Evolutionary conservation across 2,113 vertebrate genomes (phyloP).

Genomic region (Petrocephalus microphthalmus): DNA sequence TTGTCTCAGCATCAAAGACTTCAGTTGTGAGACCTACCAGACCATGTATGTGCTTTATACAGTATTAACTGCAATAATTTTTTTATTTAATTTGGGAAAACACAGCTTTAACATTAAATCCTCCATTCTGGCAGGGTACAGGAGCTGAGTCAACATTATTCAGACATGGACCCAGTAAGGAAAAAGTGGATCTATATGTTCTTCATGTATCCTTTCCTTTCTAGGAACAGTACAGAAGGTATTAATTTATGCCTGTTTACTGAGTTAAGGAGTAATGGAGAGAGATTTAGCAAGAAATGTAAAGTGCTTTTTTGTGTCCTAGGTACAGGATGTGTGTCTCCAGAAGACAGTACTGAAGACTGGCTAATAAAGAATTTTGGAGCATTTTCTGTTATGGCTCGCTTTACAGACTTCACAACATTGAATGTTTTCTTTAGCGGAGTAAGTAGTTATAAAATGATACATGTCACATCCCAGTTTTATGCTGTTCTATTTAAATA

Average conservation of each 20-base stretch:
- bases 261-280: not conserved
- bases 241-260: not conserved
- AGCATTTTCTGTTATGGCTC: constrained; percentile 50
- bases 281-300: not conserved
- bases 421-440: constrained; percentile 60
- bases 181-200: constrained; percentile 58
- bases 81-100: not conserved
- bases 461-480: not conserved
- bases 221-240: constrained; percentile 49
- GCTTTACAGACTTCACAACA: constrained; percentile 51
- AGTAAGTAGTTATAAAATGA: constrained; percentile 45
- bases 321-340: constrained; percentile 50
- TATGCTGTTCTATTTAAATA: too few species aligned
- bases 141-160: constrained; percentile 51
- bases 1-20: constrained; percentile 61
- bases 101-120: not conserved
- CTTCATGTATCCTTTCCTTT: constrained; percentile 66
- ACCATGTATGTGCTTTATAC: constrained; percentile 45
- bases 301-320: constrained; percentile 3
- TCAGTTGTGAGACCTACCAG: constrained; percentile 64
- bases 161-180: constrained; percentile 47
- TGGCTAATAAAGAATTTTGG: constrained; percentile 67
- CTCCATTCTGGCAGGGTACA: constrained; percentile 37
- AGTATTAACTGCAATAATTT: not conserved
- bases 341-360: constrained; percentile 42